Evolutionary conservation across 2,888 invertebrate genomes (phyloP), one percentile per base, ranked within the genome.

Genomic region (Octonoba sinensis): DNA sequence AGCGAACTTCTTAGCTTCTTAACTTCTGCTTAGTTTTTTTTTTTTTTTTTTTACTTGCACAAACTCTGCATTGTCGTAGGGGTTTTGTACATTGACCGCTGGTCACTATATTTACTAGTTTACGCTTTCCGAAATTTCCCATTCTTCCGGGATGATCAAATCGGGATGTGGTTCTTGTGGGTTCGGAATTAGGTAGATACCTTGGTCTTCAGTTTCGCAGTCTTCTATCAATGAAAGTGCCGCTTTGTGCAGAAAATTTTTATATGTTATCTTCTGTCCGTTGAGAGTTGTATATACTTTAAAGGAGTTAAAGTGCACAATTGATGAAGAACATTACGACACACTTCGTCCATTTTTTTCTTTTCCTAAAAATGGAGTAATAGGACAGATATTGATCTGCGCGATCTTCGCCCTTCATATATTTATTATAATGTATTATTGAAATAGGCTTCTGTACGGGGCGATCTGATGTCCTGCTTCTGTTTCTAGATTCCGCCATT

Each of bases 141-240:
- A 51, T 2, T 51, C 51, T 51, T 51, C 3, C 51, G 51, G 51
- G 51, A 51, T 51, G 51, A 51, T 51, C 51, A 51, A 51, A 51
- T 51, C 51, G 51, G 51, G 51, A 51, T 51, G 51, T 51, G 11
- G 51, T 51, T 51, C 51, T 51, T 51, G 51, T 51, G 51, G 57
- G 57, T 60, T 60, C 60, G 60, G 60, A 60, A 60, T 22, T 60
- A 60, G 60, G 60, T 60, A 60, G 60, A 60, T 60, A 60, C 27
- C 60, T 60, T 27, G 60, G 27, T 60, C 60, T 60, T 60, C 60
- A 60, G 60, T 60, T 60, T 60, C 24, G 60, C 27, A 24, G 60
- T 60, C 60, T 60, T 60, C 60, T 60, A 60, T 60, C 60, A 60
- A 60, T 60, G 60, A 24, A 60, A 60, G 60, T 60, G 60, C 60